A percentile compares a stretch with the other conserved stretches of the same genome.
Evolutionary conservation across 2,888 invertebrate species (phyloP).

Genomic region (Myopa tessellatipennis): DNA sequence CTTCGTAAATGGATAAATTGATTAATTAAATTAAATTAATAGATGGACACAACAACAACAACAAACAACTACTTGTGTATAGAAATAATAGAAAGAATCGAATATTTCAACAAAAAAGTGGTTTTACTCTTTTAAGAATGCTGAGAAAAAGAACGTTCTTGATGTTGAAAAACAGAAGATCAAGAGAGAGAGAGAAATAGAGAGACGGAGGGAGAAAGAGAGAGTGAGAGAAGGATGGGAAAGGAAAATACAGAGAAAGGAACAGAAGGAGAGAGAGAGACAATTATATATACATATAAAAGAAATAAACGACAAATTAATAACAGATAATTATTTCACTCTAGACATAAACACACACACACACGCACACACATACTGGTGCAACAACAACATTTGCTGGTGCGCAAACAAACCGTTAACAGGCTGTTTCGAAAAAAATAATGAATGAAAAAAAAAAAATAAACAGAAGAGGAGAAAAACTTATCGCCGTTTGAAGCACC

Average conservation of each 20-base stretch:
- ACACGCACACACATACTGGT: not conserved
- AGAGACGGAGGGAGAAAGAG: not conserved
- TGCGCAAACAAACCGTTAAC: constrained; percentile 20
- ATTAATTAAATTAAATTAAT: too few relatives aligned
- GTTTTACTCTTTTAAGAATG: not conserved
- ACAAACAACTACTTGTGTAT: not conserved
- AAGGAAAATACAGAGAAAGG: not conserved
- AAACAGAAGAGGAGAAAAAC: not conserved
- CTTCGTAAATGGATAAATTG: not conserved
- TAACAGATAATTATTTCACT: constrained; percentile 22
- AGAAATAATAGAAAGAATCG: not conserved
- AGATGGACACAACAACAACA: not conserved
- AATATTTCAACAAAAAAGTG: not conserved
- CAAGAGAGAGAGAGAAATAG: not conserved
- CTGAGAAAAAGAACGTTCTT: not conserved
- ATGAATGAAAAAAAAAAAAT: not conserved
- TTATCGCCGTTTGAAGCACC: not conserved
- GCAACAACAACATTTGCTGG: not conserved
- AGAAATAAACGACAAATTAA: constrained; percentile 26
- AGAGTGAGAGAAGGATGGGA: not conserved
- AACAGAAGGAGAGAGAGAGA: not conserved
- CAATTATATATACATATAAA: not conserved
- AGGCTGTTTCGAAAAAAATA: not conserved
- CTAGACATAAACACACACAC: not conserved
- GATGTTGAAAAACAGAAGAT: not conserved